phyloP scores from a whole-genome alignment of 2,797 vertebrate species.

The Rhyacichthys aspro region DNA sequence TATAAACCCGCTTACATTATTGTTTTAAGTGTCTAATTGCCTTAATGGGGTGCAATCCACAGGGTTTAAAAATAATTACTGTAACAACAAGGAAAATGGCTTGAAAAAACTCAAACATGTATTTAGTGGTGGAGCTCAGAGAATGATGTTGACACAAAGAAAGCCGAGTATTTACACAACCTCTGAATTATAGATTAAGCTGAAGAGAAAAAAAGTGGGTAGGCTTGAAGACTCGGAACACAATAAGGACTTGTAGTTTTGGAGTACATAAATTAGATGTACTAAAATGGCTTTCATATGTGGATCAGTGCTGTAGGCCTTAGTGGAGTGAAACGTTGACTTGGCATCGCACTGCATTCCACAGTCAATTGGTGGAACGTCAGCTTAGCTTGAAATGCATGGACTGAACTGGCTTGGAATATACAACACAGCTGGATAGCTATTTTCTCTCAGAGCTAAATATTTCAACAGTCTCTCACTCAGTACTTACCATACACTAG shows the following conservation, averaged over 20 bases:
- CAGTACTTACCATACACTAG: slow-evolving; percentile 25
- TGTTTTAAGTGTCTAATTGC: slow-evolving; percentile 57
- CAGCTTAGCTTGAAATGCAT: slow-evolving; percentile 49
- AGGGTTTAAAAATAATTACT: slow-evolving; percentile 58
- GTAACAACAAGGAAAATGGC: slow-evolving; percentile 51
- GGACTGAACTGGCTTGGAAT: slow-evolving; percentile 40
- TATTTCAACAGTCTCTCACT: slow-evolving; percentile 41
- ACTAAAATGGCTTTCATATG: slow-evolving; percentile 70
- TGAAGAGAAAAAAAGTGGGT: slow-evolving; percentile 22
- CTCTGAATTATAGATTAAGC: slow-evolving; percentile 63
- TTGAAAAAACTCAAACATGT: slow-evolving; percentile 50
- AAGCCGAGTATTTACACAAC: slow-evolving; percentile 61
- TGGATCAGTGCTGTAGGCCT: slow-evolving; percentile 53
- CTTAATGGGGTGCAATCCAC: slow-evolving; percentile 47
- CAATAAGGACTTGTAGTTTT: slow-evolving; percentile 61
- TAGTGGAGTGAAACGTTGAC: slow-evolving; percentile 37
- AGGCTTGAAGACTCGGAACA: slow-evolving; percentile 43
- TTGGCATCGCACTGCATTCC: slow-evolving; percentile 60
- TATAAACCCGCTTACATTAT: slow-evolving; percentile 24
- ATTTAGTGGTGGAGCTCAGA: slow-evolving; percentile 51
- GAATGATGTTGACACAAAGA: slow-evolving; percentile 62
- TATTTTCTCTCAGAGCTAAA: slow-evolving; percentile 24
- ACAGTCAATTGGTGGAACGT: slow-evolving; percentile 63
- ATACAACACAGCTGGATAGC: slow-evolving; percentile 49
- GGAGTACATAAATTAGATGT: slow-evolving; percentile 58